Percentiles rank a stretch among this genome's conserved stretches.
Evolutionary conservation across 2,113 vertebrate genomes (phyloP).

Genomic region (Neomonachus schauinslandi): DNA sequence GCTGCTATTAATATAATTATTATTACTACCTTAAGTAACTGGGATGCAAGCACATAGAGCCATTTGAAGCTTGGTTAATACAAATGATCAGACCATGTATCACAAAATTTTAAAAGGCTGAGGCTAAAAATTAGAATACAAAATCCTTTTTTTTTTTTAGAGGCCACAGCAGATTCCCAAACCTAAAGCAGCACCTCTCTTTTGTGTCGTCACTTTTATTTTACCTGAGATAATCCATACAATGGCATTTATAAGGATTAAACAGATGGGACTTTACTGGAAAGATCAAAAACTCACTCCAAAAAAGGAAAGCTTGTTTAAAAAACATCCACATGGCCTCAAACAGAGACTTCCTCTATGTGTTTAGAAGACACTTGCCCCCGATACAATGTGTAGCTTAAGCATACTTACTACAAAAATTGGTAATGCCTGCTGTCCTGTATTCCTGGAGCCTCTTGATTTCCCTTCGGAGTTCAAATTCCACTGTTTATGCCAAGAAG

Average conservation of each 20-base stretch:
- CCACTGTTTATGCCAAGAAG: constrained; percentile 88
- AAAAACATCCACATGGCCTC: neutral
- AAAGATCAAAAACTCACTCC: constrained; percentile 43
- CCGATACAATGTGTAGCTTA: neutral
- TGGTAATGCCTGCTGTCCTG: constrained; percentile 95
- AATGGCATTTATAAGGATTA: constrained; percentile 31
- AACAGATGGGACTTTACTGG: neutral
- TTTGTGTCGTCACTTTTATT: constrained; percentile 17
- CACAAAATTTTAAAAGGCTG: constrained; percentile 39
- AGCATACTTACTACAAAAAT: constrained; percentile 96
- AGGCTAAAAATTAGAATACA: neutral
- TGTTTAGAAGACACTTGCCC: neutral
- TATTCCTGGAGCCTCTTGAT: constrained; percentile 96
- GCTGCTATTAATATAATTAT: constrained; percentile 1
- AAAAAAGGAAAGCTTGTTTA: neutral
- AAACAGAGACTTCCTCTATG: neutral
- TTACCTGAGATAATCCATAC: constrained; percentile 19
- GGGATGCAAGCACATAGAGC: neutral
- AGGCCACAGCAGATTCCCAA: neutral
- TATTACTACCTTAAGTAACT: neutral
- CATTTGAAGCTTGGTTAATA: neutral
- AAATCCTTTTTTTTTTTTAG: neutral
- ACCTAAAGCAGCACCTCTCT: constrained; percentile 23
- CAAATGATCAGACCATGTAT: neutral
- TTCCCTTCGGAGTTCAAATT: constrained; percentile 97